These are phyloP conservation scores for Urocolius indicus DNA, from an alignment of 2,113 vertebrate genomes.

Conservation along the genomic window DNA sequence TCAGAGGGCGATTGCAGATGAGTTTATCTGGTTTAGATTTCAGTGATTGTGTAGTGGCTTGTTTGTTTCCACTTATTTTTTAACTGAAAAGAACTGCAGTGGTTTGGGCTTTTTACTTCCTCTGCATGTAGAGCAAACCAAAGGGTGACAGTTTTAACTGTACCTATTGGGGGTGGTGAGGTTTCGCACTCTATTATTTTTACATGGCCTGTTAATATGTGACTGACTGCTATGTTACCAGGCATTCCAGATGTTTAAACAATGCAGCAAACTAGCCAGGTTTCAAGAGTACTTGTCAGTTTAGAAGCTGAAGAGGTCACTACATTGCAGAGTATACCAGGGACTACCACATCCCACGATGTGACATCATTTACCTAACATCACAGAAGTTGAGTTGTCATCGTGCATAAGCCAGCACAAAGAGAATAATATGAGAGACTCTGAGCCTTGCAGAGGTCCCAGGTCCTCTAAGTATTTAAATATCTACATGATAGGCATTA, in stretches of 20 bases:
- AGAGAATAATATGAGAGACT: neutral
- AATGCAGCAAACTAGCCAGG: neutral
- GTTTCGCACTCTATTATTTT: neutral
- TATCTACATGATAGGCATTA: neutral
- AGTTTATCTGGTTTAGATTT: neutral
- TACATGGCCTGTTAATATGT: neutral
- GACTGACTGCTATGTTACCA: conserved; percentile 2
- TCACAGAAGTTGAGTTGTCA: neutral
- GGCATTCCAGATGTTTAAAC: neutral
- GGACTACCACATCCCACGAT: neutral
- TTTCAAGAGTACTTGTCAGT: conserved; percentile 6
- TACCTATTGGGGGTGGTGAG: neutral
- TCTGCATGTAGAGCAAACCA: neutral
- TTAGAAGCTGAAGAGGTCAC: neutral
- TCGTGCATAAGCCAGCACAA: neutral
- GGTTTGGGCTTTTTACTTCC: neutral
- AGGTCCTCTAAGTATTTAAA: neutral
- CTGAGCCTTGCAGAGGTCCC: neutral
- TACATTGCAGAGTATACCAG: neutral
- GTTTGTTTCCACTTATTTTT: too few species aligned
- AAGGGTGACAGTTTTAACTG: neutral
- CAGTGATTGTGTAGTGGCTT: neutral
- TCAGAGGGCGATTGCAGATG: neutral
- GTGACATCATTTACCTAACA: neutral
- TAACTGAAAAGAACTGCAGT: too few species aligned